These are phyloP conservation scores for Notiomystis cincta DNA, from an alignment of 2,113 vertebrate genomes.

Conservation along the genomic window DNA sequence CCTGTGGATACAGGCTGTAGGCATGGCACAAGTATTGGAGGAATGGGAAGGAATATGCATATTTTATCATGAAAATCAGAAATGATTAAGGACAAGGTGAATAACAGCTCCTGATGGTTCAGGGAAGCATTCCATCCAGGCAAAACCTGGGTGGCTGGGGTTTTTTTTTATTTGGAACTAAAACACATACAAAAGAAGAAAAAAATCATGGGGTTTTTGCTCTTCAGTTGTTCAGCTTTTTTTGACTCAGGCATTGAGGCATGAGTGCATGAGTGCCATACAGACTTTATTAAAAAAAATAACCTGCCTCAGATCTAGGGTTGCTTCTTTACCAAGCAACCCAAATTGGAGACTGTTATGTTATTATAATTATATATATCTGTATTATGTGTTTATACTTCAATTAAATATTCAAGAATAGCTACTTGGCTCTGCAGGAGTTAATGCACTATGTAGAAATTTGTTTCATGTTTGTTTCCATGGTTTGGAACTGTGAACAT, in stretches of 20 bases:
- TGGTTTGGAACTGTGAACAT: not conserved
- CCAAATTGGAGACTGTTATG: not conserved
- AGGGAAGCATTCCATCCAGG: not conserved
- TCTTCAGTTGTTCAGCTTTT: not conserved
- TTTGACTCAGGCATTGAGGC: not conserved
- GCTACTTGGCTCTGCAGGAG: not conserved
- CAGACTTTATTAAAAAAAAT: not conserved
- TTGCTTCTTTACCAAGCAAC: not conserved
- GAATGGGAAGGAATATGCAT: not conserved
- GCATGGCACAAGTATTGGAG: not conserved
- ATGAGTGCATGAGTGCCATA: not conserved
- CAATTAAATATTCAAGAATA: not conserved
- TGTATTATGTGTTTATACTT: not conserved
- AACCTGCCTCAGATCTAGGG: not conserved
- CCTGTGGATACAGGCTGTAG: not conserved
- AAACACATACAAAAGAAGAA: not conserved
- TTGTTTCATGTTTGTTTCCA: not conserved
- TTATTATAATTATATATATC: not conserved
- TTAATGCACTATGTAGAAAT: not conserved
- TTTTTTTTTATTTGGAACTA: not conserved
- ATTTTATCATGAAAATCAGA: not conserved
- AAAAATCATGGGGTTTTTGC: rapidly evolving
- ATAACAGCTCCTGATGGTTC: not conserved
- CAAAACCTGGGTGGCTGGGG: too few species aligned
- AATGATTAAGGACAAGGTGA: not conserved